Conservation (phyloP, 2,113 vertebrate genomes). For the Phylloscopus trochilus region DNA sequence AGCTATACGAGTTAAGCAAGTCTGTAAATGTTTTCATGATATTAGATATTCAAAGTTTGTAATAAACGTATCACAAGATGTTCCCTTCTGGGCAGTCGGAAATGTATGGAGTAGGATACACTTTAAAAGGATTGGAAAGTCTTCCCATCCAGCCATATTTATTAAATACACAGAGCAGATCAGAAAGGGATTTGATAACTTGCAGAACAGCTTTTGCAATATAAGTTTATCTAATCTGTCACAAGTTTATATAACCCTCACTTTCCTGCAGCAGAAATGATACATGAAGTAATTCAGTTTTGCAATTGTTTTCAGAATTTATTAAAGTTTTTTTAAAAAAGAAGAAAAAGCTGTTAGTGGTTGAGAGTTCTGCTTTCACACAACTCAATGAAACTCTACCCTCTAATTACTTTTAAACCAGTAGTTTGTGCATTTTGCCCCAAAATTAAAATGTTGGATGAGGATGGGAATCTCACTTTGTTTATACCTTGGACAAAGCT, state of each 20-base stretch:
- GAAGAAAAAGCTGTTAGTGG: rapidly evolving
- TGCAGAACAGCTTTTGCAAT: not conserved
- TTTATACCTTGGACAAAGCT: not conserved
- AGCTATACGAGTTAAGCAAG: not conserved
- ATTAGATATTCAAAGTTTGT: not conserved
- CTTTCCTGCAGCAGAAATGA: not conserved
- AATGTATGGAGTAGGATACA: not conserved
- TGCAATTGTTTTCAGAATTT: not conserved
- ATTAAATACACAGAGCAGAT: not conserved
- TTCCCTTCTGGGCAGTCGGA: not conserved
- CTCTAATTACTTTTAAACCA: not conserved
- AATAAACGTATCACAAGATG: not conserved
- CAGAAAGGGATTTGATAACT: not conserved
- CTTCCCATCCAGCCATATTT: rapidly evolving
- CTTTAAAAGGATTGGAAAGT: not conserved
- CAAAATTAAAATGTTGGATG: not conserved
- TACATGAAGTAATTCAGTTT: not conserved
- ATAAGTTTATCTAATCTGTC: not conserved
- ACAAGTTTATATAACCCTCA: not conserved
- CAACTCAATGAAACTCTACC: not conserved
- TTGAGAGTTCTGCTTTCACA: not conserved
- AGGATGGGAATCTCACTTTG: not conserved
- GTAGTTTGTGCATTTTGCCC: not conserved
- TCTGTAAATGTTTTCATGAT: not conserved
- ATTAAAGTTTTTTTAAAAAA: not conserved